A percentile compares a stretch with the other conserved stretches of the same genome.
Conservation (phyloP, 2,888 invertebrate species). For the Tuberolachnus salignus region DNA sequence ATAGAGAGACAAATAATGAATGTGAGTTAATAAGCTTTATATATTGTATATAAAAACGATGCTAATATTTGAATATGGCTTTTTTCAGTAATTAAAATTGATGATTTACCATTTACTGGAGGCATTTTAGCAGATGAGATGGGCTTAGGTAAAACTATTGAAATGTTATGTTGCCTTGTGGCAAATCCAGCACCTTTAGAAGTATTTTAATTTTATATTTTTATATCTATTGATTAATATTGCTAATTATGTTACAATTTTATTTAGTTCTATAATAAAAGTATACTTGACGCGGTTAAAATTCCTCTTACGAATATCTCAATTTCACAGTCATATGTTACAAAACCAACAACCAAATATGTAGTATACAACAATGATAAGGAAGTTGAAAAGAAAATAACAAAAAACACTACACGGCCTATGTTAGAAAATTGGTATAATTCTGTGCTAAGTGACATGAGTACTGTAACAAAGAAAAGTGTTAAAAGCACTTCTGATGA, state of each 20-base stretch:
- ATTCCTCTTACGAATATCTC: neutral
- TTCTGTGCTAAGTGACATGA: slow-evolving; percentile 34
- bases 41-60: neutral
- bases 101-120: slow-evolving; percentile 84
- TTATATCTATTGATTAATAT: neutral
- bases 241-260: neutral
- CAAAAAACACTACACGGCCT: neutral
- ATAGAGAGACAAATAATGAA: slow-evolving; percentile 64
- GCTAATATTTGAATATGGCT: neutral
- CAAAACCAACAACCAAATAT: neutral
- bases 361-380: slow-evolving; percentile 3
- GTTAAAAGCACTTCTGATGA: slow-evolving; percentile 25
- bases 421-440: slow-evolving; percentile 40
- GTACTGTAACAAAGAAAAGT: slow-evolving; percentile 12
- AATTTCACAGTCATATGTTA: neutral
- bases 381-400: neutral
- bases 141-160: slow-evolving; percentile 93
- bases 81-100: slow-evolving; percentile 79
- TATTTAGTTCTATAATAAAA: slow-evolving; percentile 20
- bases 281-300: neutral
- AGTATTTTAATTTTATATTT: slow-evolving; percentile 27
- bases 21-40: slow-evolving; percentile 7
- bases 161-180: slow-evolving; percentile 75
- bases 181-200: slow-evolving; percentile 34
- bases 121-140: slow-evolving; percentile 97